Conservation (phyloP, 2,113 vertebrate species). For the Protobothrops mucrosquamatus region DNA sequence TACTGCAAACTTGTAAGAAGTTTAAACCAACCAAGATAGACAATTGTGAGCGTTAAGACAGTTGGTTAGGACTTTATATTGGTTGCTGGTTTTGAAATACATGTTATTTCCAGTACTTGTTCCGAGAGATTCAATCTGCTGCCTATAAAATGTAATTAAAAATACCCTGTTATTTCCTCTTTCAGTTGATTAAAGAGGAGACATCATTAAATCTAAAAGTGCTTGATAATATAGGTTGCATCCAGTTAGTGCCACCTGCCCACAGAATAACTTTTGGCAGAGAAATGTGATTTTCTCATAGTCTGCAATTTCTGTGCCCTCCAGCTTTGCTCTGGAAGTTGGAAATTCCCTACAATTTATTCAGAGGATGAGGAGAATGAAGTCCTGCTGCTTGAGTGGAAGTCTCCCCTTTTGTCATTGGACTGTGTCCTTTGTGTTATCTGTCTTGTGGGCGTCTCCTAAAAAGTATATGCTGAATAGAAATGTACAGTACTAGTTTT, state of each 20-base stretch:
- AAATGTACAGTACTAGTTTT: background rate
- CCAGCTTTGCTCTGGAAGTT: background rate
- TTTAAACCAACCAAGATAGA: background rate
- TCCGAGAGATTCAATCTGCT: slow-evolving; percentile 34
- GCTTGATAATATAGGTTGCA: background rate
- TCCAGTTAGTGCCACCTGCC: background rate
- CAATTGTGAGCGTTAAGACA: background rate
- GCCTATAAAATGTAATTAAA: background rate
- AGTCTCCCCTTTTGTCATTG: background rate
- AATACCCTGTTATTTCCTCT: fast-evolving
- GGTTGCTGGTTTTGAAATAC: background rate
- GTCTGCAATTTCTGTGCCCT: background rate
- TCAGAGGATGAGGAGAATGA: background rate
- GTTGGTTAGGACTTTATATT: background rate
- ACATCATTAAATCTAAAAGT: background rate
- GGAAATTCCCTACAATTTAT: background rate
- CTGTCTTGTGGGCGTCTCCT: background rate
- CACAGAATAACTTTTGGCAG: background rate
- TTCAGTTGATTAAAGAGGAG: background rate
- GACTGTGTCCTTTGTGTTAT: fast-evolving
- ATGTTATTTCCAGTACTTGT: background rate
- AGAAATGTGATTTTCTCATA: background rate
- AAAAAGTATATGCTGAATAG: background rate
- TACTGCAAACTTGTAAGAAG: fast-evolving
- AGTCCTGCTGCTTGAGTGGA: background rate